phyloP scores from a whole-genome alignment of 1,140 invertebrate genomes.

The Conopomorpha cramerella region DNA sequence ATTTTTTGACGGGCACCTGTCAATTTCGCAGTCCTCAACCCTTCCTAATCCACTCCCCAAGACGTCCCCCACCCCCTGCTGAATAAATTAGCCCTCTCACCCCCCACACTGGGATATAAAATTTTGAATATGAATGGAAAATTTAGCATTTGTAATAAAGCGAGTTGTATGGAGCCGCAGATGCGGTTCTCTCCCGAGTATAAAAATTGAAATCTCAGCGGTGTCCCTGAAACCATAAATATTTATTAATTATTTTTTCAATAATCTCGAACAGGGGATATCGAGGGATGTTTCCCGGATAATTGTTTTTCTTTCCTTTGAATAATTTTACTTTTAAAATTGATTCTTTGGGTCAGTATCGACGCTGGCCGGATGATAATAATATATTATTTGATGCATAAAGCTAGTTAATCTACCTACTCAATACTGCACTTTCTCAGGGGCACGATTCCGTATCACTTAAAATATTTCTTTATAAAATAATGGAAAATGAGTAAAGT shows the following conservation, averaged over 20 bases:
- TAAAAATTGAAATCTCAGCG: slow-evolving; percentile 41
- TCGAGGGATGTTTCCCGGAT: slow-evolving; percentile 55
- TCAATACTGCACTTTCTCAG: too few species aligned
- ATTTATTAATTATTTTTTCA: slow-evolving; percentile 62
- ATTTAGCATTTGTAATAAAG: slow-evolving; percentile 83
- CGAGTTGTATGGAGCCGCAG: slow-evolving; percentile 42
- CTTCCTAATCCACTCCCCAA: slow-evolving; percentile 55
- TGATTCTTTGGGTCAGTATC: too few species aligned
- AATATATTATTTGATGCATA: too few species aligned
- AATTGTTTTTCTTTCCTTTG: slow-evolving; percentile 61
- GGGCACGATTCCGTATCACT: too few species aligned
- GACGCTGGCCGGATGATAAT: too few species aligned
- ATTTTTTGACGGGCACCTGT: slow-evolving; percentile 59
- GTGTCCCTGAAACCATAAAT: slow-evolving; percentile 54
- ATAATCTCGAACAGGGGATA: too few species aligned
- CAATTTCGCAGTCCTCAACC: slow-evolving; percentile 51
- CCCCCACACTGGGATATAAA: slow-evolving; percentile 75
- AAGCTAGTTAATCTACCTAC: too few species aligned
- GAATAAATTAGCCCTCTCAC: slow-evolving; percentile 69
- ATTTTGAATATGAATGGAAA: slow-evolving; percentile 87
- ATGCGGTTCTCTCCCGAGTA: slow-evolving; percentile 44
- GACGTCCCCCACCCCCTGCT: slow-evolving; percentile 46
- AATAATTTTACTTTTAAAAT: slow-evolving; percentile 61
- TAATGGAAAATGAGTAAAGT: too few species aligned
- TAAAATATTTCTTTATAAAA: too few species aligned